A percentile compares a stretch with the other conserved stretches of the same genome.
Evolutionary conservation across 2,113 vertebrate species (phyloP).

Genomic region (Ginglymostoma cirratum): DNA sequence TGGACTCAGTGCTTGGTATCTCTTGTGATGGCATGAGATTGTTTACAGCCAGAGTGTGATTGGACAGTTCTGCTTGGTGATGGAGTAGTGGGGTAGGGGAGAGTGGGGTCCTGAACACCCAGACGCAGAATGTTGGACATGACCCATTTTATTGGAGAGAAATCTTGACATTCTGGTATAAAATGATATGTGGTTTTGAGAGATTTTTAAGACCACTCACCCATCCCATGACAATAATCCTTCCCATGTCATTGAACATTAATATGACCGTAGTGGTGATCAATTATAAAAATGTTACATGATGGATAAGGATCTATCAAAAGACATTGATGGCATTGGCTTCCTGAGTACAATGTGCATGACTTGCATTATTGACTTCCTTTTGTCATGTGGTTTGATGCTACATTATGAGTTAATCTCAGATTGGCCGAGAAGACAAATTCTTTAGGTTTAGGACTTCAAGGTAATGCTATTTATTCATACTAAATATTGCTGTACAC

Average conservation of each 20-base stretch:
- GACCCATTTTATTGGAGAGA: not conserved
- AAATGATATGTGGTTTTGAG: not conserved
- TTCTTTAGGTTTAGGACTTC: too few species aligned
- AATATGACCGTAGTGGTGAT: not conserved
- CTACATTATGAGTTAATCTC: too few species aligned
- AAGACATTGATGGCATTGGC: not conserved
- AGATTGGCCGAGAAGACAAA: too few species aligned
- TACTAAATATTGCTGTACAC: too few species aligned
- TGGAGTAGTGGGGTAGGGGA: not conserved
- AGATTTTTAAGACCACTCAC: not conserved
- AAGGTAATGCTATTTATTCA: too few species aligned
- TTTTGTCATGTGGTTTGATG: too few species aligned
- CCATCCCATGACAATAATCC: not conserved
- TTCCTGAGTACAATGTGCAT: not conserved
- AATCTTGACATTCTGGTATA: not conserved
- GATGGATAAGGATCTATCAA: not conserved
- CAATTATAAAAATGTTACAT: not conserved
- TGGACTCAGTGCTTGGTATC: not conserved
- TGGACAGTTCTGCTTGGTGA: not conserved
- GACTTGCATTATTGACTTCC: not conserved
- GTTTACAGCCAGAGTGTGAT: not conserved
- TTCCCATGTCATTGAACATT: not conserved
- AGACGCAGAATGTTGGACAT: not conserved
- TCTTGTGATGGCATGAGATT: not conserved
- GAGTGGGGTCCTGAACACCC: not conserved